phyloP scores from a whole-genome alignment of 2,797 vertebrate species.

The Characodon lateralis region DNA sequence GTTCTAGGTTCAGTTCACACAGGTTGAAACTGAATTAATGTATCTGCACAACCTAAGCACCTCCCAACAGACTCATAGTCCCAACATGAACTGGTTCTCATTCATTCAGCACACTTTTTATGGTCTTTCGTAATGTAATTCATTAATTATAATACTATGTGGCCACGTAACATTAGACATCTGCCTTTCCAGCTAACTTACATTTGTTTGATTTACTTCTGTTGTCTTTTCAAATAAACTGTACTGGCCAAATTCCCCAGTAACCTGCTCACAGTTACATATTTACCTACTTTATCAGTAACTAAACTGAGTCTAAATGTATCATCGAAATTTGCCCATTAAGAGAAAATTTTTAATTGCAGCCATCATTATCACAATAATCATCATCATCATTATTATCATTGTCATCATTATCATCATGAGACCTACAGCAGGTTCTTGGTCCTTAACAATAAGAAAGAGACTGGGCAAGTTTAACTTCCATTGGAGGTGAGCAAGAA shows the following conservation, averaged over 20 bases:
- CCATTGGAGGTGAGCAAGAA: too few species aligned
- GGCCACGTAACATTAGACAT: not conserved
- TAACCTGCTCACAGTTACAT: not conserved
- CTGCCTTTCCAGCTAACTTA: not conserved
- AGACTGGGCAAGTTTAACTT: too few species aligned
- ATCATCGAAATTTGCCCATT: too few species aligned
- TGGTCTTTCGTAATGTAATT: not conserved
- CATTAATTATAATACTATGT: not conserved
- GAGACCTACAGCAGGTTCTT: too few species aligned
- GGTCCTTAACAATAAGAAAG: too few species aligned
- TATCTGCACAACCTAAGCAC: not conserved
- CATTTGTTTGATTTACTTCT: not conserved
- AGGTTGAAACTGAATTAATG: not conserved
- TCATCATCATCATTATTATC: too few species aligned
- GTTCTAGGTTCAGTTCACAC: too few species aligned
- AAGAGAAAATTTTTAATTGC: too few species aligned
- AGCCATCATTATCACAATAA: too few species aligned
- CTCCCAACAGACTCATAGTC: not conserved
- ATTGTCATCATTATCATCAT: too few species aligned
- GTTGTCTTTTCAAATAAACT: not conserved
- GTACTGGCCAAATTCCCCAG: not conserved
- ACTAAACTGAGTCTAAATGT: too few species aligned
- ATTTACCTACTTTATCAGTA: not conserved
- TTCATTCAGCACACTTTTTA: not conserved
- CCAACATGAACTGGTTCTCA: not conserved